phyloP scores from a whole-genome alignment of 2,888 invertebrate species.

The Piscicola geometra region DNA sequence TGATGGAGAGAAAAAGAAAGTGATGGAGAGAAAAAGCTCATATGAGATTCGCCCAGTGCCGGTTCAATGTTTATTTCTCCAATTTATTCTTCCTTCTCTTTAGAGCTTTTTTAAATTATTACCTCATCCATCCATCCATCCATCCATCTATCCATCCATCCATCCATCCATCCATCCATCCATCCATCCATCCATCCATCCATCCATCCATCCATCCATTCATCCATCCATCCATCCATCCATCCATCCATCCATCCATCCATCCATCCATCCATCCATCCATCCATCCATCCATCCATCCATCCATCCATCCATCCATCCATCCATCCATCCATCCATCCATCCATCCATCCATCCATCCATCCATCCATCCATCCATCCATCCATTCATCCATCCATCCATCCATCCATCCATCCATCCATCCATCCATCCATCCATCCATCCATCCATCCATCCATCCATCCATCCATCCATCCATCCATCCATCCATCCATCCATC shows the following conservation, averaged over 20 bases:
- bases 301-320: neutral
- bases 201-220: neutral
- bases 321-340: too few species aligned
- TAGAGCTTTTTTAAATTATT: neutral
- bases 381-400: neutral
- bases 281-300: too few species aligned
- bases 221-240: neutral
- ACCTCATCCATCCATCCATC: neutral
- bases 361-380: too few species aligned
- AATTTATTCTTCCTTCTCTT: constrained; percentile 6
- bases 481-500: neutral
- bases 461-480: too few species aligned
- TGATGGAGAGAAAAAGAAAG: neutral
- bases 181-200: too few species aligned
- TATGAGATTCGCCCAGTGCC: constrained; percentile 15
- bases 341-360: neutral
- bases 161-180: neutral
- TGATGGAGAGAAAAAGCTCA: constrained; percentile 8
- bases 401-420: neutral
- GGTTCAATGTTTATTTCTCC: constrained; percentile 13
- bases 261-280: neutral
- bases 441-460: neutral
- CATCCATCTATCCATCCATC: too few species aligned
- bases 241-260: too few species aligned
- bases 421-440: too few species aligned